Conservation (phyloP, 1,140 invertebrate genomes). For the Macrotrachela quadricornifera region DNA sequence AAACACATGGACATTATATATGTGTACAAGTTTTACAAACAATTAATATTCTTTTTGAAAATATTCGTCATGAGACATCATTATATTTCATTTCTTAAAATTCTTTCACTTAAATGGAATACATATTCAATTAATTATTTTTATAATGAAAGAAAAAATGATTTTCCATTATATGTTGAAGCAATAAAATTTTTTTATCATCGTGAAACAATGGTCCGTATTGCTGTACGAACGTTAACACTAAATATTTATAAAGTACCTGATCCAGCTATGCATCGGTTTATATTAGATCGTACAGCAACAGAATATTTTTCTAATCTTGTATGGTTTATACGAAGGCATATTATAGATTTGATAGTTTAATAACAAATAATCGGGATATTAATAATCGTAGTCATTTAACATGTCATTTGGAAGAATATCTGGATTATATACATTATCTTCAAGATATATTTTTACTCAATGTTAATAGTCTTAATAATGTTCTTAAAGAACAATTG, state of each 20-base stretch:
- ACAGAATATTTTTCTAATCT: constrained; percentile 93
- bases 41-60: constrained; percentile 95
- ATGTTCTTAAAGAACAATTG: constrained; percentile 80
- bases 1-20: constrained; percentile 85
- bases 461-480: constrained; percentile 72
- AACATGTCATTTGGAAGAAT: constrained; percentile 49
- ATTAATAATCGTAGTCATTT: too few relatives aligned
- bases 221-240: constrained; percentile 85
- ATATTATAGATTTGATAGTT: constrained; percentile 71
- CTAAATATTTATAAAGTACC: constrained; percentile 62
- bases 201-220: constrained; percentile 91
- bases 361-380: too few relatives aligned
- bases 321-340: constrained; percentile 97
- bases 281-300: constrained; percentile 80
- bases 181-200: constrained; percentile 99
- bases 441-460: constrained; percentile 84
- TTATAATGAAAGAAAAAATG: constrained; percentile 66
- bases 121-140: constrained; percentile 97
- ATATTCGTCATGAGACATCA: constrained; percentile 92
- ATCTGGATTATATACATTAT: constrained; percentile 91
- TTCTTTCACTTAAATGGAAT: constrained; percentile 90
- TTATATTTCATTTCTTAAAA: constrained; percentile 96
- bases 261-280: constrained; percentile 58
- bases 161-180: constrained; percentile 94
- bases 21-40: constrained; percentile 94